Conservation (phyloP, 2,113 vertebrate genomes). For the Elaphurus davidianus region DNA sequence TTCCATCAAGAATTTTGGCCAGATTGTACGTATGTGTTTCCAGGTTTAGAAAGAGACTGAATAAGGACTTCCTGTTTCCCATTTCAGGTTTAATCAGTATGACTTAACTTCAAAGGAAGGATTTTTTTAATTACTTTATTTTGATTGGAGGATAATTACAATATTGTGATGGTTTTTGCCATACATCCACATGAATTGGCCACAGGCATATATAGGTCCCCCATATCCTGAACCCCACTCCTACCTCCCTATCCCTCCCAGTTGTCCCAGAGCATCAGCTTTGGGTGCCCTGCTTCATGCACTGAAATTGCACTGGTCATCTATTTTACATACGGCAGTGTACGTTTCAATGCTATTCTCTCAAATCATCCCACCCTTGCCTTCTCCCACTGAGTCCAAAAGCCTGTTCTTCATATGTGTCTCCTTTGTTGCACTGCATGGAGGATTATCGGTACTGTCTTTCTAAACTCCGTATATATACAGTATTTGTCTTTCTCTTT, state of each 20-base stretch:
- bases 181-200: background rate
- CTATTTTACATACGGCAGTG: accelerated
- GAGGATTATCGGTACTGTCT: background rate
- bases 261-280: background rate
- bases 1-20: background rate
- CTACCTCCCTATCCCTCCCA: background rate
- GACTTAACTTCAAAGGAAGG: background rate
- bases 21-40: background rate
- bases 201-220: background rate
- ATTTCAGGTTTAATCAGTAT: background rate
- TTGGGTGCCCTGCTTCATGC: background rate
- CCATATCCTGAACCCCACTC: background rate
- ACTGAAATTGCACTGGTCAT: background rate
- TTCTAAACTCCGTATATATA: background rate
- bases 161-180: background rate
- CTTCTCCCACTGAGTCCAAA: background rate
- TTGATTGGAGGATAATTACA: background rate
- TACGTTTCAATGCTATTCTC: background rate
- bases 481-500: background rate
- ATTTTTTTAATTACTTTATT: background rate
- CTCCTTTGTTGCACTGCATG: background rate
- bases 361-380: background rate
- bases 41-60: background rate
- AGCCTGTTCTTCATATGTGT: background rate
- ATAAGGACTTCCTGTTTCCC: background rate